These are phyloP conservation scores for Argya squamiceps DNA, from an alignment of 2,797 vertebrate genomes.

Conservation along the genomic window DNA sequence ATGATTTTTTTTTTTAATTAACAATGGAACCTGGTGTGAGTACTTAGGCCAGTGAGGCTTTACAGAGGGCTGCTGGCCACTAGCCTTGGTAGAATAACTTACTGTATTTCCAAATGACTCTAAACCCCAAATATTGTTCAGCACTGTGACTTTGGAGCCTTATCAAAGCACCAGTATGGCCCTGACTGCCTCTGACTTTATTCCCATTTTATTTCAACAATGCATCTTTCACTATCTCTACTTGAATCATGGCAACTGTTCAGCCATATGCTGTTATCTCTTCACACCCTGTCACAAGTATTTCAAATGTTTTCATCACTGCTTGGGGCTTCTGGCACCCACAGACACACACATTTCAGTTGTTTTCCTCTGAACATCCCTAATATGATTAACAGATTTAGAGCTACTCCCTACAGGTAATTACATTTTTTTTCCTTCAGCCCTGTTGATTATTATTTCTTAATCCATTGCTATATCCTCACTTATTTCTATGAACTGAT, in stretches of 20 bases:
- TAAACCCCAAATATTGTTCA: background rate
- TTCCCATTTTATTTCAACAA: constrained; percentile 8
- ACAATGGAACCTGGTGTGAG: background rate
- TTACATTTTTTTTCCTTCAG: background rate
- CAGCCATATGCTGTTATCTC: constrained; percentile 17
- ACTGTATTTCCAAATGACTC: background rate
- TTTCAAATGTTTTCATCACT: constrained; percentile 19
- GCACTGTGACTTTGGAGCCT: background rate
- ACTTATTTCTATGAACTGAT: background rate
- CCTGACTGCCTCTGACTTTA: background rate
- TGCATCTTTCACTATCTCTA: background rate
- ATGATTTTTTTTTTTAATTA: background rate
- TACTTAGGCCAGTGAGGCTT: background rate
- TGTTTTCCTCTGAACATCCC: background rate
- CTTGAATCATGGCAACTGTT: background rate
- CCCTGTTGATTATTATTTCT: background rate
- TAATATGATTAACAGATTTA: background rate
- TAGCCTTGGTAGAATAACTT: background rate
- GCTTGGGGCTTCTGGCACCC: background rate
- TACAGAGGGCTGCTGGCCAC: background rate
- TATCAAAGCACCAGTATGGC: background rate
- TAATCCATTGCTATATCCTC: background rate
- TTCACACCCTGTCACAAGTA: background rate
- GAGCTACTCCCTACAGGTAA: background rate
- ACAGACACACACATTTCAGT: background rate